Evolutionary conservation across 64 coral and sea anemone genomes (phyloP).

Genomic region (Anthopleura sola): DNA sequence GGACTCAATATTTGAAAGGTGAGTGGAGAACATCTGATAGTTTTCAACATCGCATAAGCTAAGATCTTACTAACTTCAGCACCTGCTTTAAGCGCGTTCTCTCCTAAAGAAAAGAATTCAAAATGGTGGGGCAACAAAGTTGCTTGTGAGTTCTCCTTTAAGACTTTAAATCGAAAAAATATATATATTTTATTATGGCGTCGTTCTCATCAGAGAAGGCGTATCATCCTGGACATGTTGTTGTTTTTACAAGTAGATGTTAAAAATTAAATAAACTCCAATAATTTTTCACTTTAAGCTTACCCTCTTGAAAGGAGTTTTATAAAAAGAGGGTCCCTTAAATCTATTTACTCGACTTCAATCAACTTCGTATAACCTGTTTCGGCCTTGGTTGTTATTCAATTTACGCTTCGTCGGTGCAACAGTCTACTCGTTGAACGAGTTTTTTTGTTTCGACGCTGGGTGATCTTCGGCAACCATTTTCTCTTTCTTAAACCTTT

Average conservation of each 20-base stretch:
- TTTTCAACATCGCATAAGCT: constrained; percentile 8
- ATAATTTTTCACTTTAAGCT: constrained; percentile 20
- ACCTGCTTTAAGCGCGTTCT: constrained; percentile 6
- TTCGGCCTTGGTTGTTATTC: neutral
- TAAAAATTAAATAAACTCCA: constrained; percentile 17
- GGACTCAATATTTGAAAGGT: neutral
- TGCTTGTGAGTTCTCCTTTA: neutral
- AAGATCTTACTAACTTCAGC: neutral
- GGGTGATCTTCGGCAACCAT: neutral
- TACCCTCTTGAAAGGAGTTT: constrained; percentile 3
- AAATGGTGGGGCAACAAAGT: neutral
- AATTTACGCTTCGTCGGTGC: neutral
- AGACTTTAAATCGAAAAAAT: neutral
- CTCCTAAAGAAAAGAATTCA: neutral
- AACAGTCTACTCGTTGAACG: neutral
- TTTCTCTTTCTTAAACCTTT: neutral
- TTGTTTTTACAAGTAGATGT: constrained; percentile 13
- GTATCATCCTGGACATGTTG: neutral
- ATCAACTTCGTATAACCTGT: neutral
- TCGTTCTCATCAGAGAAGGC: neutral
- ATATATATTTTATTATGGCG: neutral
- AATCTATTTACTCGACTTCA: constrained; percentile 5
- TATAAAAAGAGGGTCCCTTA: neutral
- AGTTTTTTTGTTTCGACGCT: neutral
- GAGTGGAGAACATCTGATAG: neutral